Evolutionary conservation across 2,888 invertebrate species (phyloP).

Genomic region (Steinernema scapterisci): DNA sequence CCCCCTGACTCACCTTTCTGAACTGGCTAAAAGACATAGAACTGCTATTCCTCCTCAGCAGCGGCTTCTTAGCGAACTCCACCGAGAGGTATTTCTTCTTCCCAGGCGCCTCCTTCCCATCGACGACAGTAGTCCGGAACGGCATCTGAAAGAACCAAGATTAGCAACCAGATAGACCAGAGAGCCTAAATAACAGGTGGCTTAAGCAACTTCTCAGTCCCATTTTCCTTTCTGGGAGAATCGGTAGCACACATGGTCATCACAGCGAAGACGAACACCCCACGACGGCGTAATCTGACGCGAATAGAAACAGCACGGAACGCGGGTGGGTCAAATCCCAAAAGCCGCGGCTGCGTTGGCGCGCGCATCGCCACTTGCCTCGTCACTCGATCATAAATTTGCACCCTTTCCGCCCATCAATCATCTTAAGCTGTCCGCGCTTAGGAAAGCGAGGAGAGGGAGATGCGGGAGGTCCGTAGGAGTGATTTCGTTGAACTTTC

Average conservation of each 20-base stretch:
- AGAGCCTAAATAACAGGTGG: conserved; percentile 20
- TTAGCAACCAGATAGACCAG: background rate
- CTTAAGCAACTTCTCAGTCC: background rate
- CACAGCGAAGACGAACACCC: background rate
- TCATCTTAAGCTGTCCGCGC: conserved; percentile 21
- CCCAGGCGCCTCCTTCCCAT: background rate
- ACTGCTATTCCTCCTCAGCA: conserved; percentile 1
- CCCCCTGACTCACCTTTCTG: no score
- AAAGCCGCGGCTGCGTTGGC: background rate
- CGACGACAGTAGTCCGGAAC: conserved; percentile 8
- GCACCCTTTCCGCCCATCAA: conserved; percentile 16
- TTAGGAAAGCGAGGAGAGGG: background rate
- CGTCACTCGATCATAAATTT: conserved; percentile 30
- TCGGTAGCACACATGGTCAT: background rate
- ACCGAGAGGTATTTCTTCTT: background rate
- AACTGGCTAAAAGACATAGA: conserved; percentile 1
- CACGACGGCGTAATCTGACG: background rate
- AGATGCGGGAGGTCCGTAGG: no score
- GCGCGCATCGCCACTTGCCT: conserved; percentile 6
- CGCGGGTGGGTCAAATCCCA: conserved; percentile 12
- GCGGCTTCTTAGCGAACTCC: conserved; percentile 8
- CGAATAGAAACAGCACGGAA: conserved; percentile 11
- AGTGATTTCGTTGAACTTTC: background rate
- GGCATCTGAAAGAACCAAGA: background rate
- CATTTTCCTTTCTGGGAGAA: conserved; percentile 10